These are phyloP conservation scores for Phortica magna DNA, from an alignment of 2,888 invertebrate genomes.

Conservation along the genomic window DNA sequence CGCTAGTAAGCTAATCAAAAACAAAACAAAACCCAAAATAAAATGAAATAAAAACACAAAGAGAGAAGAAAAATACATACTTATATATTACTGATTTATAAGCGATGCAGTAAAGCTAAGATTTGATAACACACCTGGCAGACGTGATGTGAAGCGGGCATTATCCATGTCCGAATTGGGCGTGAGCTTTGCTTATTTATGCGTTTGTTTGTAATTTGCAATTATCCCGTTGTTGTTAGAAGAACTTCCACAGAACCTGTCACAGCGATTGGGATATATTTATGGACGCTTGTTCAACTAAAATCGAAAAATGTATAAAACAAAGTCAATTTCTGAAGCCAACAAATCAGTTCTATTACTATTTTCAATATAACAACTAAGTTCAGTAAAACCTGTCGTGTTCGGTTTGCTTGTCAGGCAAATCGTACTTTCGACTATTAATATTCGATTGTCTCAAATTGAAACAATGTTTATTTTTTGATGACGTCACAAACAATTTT, in stretches of 20 bases:
- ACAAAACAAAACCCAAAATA: neutral
- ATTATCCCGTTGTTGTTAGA: neutral
- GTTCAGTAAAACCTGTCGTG: neutral
- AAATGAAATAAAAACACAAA: neutral
- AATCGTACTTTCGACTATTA: neutral
- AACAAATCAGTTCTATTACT: neutral
- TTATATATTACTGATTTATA: constrained; percentile 5
- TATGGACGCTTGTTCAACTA: constrained; percentile 1
- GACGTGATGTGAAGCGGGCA: constrained; percentile 61
- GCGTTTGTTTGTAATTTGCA: neutral
- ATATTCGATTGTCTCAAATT: neutral
- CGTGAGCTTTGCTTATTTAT: neutral
- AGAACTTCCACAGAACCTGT: neutral
- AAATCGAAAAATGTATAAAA: neutral
- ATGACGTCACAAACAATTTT: constrained; percentile 10
- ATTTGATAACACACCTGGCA: constrained; percentile 53
- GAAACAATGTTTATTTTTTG: neutral
- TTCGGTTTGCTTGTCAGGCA: neutral
- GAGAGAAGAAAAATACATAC: neutral
- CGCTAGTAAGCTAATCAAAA: constrained; percentile 11
- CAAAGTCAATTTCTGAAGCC: neutral
- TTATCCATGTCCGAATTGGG: constrained; percentile 41
- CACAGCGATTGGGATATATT: neutral
- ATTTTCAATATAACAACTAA: too few relatives aligned
- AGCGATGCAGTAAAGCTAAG: too few relatives aligned